phyloP scores from a whole-genome alignment of 1,140 invertebrate genomes.

The Rhopalosiphum padi region DNA sequence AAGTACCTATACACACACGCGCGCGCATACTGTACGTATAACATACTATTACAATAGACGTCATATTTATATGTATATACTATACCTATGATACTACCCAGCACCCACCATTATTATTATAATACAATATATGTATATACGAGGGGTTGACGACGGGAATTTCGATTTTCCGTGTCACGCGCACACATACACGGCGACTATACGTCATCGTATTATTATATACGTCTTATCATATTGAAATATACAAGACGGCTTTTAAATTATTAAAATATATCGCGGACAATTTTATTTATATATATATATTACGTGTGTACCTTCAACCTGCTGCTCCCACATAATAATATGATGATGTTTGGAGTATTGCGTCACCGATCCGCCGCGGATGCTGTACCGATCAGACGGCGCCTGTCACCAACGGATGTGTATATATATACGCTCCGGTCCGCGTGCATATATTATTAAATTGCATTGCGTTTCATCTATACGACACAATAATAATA shows the following conservation, averaged over 20 bases:
- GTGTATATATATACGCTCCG: too few species aligned
- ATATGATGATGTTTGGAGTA: background rate
- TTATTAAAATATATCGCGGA: slow-evolving; percentile 4
- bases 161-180: slow-evolving; percentile 47
- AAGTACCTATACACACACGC: background rate
- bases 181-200: background rate
- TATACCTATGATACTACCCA: background rate
- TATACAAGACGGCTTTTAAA: slow-evolving; percentile 27
- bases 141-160: background rate
- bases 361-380: background rate
- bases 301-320: background rate
- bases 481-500: background rate
- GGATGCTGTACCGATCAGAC: background rate
- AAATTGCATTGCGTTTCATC: background rate
- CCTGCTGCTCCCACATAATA: background rate
- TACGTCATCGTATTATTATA: background rate
- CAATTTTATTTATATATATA: background rate
- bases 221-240: background rate
- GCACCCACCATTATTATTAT: slow-evolving; percentile 1
- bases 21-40: background rate
- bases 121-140: background rate
- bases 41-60: background rate
- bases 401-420: slow-evolving; percentile 29
- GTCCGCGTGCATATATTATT: background rate
- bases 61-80: too few species aligned